Evolutionary conservation across 2,888 invertebrate species (phyloP).

Genomic region (Formica aserva): DNA sequence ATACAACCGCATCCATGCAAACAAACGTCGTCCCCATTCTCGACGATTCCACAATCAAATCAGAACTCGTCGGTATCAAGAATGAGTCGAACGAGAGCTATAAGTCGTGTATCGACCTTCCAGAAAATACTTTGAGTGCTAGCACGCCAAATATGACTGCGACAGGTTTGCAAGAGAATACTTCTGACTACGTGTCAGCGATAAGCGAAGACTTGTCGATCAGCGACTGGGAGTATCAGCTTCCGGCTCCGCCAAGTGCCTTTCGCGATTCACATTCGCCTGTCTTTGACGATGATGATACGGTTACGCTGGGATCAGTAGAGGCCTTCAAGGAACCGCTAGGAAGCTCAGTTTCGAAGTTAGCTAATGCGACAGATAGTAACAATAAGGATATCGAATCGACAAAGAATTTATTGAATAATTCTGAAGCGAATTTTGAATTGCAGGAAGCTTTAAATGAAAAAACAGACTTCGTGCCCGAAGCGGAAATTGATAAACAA

Average conservation of each 20-base stretch:
- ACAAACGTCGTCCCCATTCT: background rate
- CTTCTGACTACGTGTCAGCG: conserved; percentile 83
- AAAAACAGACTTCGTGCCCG: background rate
- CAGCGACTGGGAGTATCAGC: conserved; percentile 87
- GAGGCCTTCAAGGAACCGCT: conserved; percentile 68
- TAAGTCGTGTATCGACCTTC: background rate
- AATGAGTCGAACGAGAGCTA: background rate
- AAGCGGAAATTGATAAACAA: background rate
- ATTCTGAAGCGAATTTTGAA: background rate
- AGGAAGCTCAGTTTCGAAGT: background rate
- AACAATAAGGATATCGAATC: conserved; percentile 45
- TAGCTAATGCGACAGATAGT: conserved; percentile 15
- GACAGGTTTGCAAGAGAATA: conserved; percentile 80
- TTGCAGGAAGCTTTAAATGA: background rate
- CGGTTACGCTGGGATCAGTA: conserved; percentile 69
- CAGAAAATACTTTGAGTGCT: conserved; percentile 2
- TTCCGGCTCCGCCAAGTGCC: conserved; percentile 88
- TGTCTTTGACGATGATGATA: conserved; percentile 73
- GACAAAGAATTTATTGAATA: background rate
- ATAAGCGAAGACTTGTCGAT: conserved; percentile 77
- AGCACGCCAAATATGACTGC: conserved; percentile 63
- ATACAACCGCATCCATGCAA: conserved; percentile 2
- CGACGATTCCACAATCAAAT: background rate
- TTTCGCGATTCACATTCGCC: conserved; percentile 86
- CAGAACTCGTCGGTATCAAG: background rate